Percentiles rank a stretch among this genome's conserved stretches.
These are phyloP conservation scores for Celastrina argiolus DNA, from an alignment of 2,888 invertebrate genomes.

Conservation along the genomic window DNA sequence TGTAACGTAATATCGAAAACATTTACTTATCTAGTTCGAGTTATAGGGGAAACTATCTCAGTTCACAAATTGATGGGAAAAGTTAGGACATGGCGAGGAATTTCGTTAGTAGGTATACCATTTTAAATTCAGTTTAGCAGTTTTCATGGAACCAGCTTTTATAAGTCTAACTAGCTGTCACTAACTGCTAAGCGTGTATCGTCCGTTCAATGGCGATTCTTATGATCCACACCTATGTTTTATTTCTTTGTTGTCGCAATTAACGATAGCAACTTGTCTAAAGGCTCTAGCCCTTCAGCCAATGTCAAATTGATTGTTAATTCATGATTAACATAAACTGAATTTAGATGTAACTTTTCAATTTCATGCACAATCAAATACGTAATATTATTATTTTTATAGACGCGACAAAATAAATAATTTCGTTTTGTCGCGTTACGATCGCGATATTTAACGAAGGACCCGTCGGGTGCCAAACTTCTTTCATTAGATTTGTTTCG, in stretches of 20 bases:
- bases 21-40: constrained; percentile 20
- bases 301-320: neutral
- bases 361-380: neutral
- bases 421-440: constrained; percentile 29
- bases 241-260: no score
- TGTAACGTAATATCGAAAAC: constrained; percentile 8
- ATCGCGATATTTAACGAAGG: constrained; percentile 28
- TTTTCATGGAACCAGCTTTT: neutral
- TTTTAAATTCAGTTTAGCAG: constrained; percentile 7
- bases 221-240: no score
- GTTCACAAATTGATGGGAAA: constrained; percentile 17
- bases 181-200: no score
- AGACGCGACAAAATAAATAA: neutral
- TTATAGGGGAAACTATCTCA: neutral
- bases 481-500: constrained; percentile 33
- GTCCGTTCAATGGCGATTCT: no score
- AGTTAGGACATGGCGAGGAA: neutral
- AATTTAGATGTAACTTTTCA: no score
- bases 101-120: neutral
- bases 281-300: no score
- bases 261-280: no score
- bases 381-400: neutral
- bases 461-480: constrained; percentile 33
- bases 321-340: neutral
- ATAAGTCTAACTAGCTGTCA: neutral